phyloP scores from a whole-genome alignment of 2,113 vertebrate species.

The Ictalurus punctatus region DNA sequence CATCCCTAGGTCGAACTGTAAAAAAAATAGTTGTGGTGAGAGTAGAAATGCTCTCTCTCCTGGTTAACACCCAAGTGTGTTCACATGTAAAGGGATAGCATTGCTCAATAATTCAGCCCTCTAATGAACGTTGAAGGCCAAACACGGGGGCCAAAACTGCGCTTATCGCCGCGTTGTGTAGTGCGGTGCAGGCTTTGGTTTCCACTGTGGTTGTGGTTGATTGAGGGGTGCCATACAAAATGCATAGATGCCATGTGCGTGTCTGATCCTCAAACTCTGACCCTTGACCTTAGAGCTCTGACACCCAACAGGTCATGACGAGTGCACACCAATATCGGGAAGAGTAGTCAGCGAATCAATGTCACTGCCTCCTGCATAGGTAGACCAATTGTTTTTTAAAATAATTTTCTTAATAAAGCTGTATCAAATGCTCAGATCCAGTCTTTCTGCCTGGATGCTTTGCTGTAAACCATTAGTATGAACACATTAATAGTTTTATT shows the following conservation, averaged over 20 bases:
- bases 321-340: neutral
- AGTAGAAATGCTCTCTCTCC: slow-evolving; percentile 74
- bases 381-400: neutral
- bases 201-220: slow-evolving; percentile 74
- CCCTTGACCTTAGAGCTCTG: slow-evolving; percentile 25
- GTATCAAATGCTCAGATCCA: neutral
- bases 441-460: neutral
- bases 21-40: slow-evolving; percentile 70
- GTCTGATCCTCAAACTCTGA: slow-evolving; percentile 8
- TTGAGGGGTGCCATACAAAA: slow-evolving; percentile 82
- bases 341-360: neutral
- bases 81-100: slow-evolving; percentile 82
- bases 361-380: neutral
- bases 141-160: slow-evolving; percentile 80
- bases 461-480: neutral
- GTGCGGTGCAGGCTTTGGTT: slow-evolving; percentile 82
- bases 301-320: slow-evolving; percentile 13
- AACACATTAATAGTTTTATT: neutral
- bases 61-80: slow-evolving; percentile 70
- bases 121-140: slow-evolving; percentile 89
- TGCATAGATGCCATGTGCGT: slow-evolving; percentile 58
- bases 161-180: slow-evolving; percentile 83
- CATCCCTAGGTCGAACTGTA: neutral
- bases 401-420: neutral
- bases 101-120: slow-evolving; percentile 85